Base-by-base conservation (phyloP, 2,888 invertebrate genomes). In the Pteria penguin region DNA sequence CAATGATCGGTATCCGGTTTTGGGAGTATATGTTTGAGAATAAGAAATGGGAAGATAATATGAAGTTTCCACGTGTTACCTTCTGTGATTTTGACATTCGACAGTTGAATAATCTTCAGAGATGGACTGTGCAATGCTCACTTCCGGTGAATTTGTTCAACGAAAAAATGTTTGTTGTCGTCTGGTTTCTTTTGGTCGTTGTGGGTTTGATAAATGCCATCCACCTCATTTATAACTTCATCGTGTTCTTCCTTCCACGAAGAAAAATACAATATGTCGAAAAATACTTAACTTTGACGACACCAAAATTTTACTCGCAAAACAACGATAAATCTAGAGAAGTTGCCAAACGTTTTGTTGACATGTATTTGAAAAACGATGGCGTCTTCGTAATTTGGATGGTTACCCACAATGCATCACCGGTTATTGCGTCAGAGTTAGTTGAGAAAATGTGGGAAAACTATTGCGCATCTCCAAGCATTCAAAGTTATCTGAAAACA, bases 21-120 rank as follows among this genome's bases (percentile, higher is more conserved):
- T 62, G 88, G 3, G 72, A 66, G 4, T 74, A 82, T 26, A 72
- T 88, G 58, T 60, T 81, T 29, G 72, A 78, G 31, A 78, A 80
- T 62, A 68, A 68, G 32, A 82, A 82, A 22, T 86, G 86, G 86
- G 75, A 80, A 57, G 87, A 85, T 70, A 79, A 81, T 22, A 77
- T 72, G 2, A 75, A 85, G 4, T 88, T 88, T 76, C 86, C 87
- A 0, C 76, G 88, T 1, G 86, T 88, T 11, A 88, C 88, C 5
- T 87, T 88, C 78, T 89, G 89, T 74, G 89, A 89, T 72, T 86
- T 89, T 67, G 82, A 89, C 78, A 86, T 89, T 60, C 82, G 89
- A 11, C 88, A 88, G 65, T 73, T 89, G n/a, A 84, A 86, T 76
- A 89, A 89, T 63, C 66, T 88, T 4, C 89, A 88, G 67, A 79